Evolutionary conservation across 2,888 invertebrate genomes (phyloP).

Genomic region (Alentia gelatinosa): DNA sequence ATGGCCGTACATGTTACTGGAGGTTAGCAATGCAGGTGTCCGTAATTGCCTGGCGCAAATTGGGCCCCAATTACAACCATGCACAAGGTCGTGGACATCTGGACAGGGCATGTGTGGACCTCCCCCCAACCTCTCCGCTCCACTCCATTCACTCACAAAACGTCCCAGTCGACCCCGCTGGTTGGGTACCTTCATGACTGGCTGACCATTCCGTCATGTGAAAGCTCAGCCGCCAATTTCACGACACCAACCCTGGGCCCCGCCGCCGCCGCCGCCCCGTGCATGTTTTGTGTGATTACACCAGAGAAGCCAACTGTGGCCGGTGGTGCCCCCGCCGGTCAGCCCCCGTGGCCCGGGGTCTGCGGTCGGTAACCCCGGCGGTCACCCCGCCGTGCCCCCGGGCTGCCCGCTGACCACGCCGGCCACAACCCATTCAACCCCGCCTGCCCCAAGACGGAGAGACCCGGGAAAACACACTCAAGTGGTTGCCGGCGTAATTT

Average conservation of each 20-base stretch:
- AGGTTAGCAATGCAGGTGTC: conserved; percentile 39
- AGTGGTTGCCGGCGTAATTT: conserved; percentile 19
- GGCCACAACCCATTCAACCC: conserved; percentile 4
- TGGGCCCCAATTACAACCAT: not conserved
- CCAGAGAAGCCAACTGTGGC: conserved; percentile 30
- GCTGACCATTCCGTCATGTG: conserved; percentile 41
- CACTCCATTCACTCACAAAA: not conserved
- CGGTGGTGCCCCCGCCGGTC: not conserved
- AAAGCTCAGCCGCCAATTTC: not conserved
- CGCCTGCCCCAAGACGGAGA: not conserved
- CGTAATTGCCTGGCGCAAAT: conserved; percentile 1
- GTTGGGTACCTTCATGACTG: not conserved
- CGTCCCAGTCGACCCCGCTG: not conserved
- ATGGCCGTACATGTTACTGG: not conserved
- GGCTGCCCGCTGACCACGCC: not conserved
- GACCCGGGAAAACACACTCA: conserved; percentile 26
- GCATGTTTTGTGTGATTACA: conserved; percentile 40
- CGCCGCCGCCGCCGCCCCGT: not conserved
- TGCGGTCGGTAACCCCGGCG: not conserved
- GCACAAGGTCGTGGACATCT: not conserved
- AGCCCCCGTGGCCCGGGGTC: not conserved
- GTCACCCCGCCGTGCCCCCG: not conserved
- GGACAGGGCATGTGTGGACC: conserved; percentile 22
- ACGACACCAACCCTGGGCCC: not conserved
- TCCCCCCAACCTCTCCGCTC: not conserved